Base-by-base conservation (phyloP, 1,140 invertebrate genomes). In the Hylaeus anthracinus region DNA sequence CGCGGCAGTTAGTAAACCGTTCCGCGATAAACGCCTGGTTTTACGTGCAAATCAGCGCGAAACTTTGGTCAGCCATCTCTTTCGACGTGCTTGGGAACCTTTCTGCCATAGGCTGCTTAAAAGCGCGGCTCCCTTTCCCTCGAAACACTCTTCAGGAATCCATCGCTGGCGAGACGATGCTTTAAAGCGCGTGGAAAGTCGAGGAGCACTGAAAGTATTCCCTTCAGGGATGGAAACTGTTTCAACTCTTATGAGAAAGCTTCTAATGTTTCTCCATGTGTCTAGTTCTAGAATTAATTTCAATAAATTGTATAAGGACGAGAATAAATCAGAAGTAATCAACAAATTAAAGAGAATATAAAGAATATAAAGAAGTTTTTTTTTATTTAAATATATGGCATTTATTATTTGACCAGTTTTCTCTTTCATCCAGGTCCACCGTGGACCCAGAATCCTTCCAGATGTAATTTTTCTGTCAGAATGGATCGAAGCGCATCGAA, bases 31-130 rank as follows among this genome's bases (percentile, higher is more conserved):
- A 72, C 83, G 74, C 45, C 26, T 43, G 73, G 70, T 76, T 75
- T 75, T 82, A 78, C 66, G 74, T 70, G 58, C 65, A 85, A 82
- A 85, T 85, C 84, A 85, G 84, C 51, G 70, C 70, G 58, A 69
- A 85, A 79, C 83, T 85, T 82, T 5, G 74, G 81, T 70, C 71
- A 58, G 75, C 66, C 41, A 64, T 12, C 55, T 41, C 55, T 72
- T 74, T 70, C 60, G 55, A 58, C 65, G 69, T 48, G 70, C 63
- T 45, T 12, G 48, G 15, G 66, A 71, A 69, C 26, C 53, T 48
- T 37, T n/a, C 56, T 61, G 41, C 48, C 53, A 39, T 39, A 39
- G 51, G 55, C 51, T 48, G 53, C 56, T 84, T 70, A 73, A 84
- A 84, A 63, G 66, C 58, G 39, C 37, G 43, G 37, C 12, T 10